Percentiles rank a stretch among this genome's conserved stretches.
Conservation (phyloP, 37 sponge, comb jelly and placozoan species). For the Aplysina aerophoba region DNA sequence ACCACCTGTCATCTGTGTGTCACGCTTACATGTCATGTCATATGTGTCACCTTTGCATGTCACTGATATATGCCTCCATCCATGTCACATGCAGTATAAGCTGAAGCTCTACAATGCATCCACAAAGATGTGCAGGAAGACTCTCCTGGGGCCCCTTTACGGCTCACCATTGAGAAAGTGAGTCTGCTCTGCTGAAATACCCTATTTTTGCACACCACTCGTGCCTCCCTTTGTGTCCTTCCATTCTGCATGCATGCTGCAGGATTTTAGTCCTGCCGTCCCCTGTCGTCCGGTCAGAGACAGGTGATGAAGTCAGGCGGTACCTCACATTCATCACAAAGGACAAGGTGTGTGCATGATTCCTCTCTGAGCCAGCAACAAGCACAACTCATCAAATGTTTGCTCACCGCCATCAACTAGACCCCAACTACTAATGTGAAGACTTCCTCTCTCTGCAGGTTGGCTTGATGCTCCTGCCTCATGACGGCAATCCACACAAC, state of each 20-base stretch:
- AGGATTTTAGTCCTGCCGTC: conserved; percentile 72
- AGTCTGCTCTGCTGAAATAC: too few species aligned
- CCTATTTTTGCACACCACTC: too few species aligned
- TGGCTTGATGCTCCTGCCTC: conserved; percentile 86
- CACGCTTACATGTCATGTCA: background rate
- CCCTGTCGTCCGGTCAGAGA: conserved; percentile 29
- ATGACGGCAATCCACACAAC: conserved; percentile 96
- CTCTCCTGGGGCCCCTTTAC: conserved; percentile 91
- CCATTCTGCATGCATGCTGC: background rate
- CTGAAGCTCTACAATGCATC: conserved; percentile 92
- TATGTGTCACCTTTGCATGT: background rate
- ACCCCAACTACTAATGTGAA: background rate
- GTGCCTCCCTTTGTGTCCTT: background rate
- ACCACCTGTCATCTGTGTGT: background rate
- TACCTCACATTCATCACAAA: conserved; percentile 86
- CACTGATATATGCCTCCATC: background rate
- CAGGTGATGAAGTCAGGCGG: conserved; percentile 53
- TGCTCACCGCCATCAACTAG: background rate
- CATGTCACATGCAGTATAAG: conserved; percentile 74
- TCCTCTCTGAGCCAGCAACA: background rate
- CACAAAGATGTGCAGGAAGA: conserved; percentile 94
- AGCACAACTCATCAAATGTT: background rate
- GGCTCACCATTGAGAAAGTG: conserved; percentile 82
- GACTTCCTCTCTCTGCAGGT: conserved; percentile 49
- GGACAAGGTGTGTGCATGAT: conserved; percentile 68